A percentile compares a stretch with the other conserved stretches of the same genome.
These are phyloP conservation scores for Microplitis mediator DNA, from an alignment of 1,140 invertebrate genomes.

Conservation along the genomic window DNA sequence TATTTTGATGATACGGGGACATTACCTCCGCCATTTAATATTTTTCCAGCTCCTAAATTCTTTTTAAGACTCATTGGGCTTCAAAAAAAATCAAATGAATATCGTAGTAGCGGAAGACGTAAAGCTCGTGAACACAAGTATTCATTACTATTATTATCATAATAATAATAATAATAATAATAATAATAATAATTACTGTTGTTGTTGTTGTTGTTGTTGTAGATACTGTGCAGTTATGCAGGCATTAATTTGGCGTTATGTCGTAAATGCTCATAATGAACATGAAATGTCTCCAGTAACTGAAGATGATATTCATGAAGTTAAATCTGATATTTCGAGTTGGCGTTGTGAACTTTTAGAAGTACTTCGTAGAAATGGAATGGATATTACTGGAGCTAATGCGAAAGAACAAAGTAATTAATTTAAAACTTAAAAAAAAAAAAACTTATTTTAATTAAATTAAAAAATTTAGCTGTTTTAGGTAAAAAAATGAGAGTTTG, in stretches of 20 bases:
- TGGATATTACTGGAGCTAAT: constrained; percentile 75
- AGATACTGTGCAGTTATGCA: constrained; percentile 81
- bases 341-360: constrained; percentile 85
- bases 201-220: constrained; percentile 30
- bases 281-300: constrained; percentile 79
- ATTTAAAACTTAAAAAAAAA: background rate
- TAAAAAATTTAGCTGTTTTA: constrained; percentile 63
- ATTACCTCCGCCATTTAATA: constrained; percentile 84
- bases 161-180: background rate
- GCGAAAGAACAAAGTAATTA: constrained; percentile 72
- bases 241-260: constrained; percentile 83
- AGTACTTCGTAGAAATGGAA: constrained; percentile 78
- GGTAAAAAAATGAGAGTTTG: constrained; percentile 80
- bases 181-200: background rate
- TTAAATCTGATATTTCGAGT: constrained; percentile 85
- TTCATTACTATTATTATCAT: background rate
- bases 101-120: constrained; percentile 67
- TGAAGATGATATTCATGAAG: constrained; percentile 91
- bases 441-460: background rate
- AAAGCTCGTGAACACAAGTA: constrained; percentile 55
- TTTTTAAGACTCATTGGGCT: constrained; percentile 69
- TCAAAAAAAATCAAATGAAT: constrained; percentile 69
- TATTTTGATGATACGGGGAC: constrained; percentile 89
- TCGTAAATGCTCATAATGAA: constrained; percentile 78
- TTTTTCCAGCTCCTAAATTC: constrained; percentile 75